Base-by-base conservation (phyloP, 2,797 vertebrate species). In the Sebastes vulpes region DNA sequence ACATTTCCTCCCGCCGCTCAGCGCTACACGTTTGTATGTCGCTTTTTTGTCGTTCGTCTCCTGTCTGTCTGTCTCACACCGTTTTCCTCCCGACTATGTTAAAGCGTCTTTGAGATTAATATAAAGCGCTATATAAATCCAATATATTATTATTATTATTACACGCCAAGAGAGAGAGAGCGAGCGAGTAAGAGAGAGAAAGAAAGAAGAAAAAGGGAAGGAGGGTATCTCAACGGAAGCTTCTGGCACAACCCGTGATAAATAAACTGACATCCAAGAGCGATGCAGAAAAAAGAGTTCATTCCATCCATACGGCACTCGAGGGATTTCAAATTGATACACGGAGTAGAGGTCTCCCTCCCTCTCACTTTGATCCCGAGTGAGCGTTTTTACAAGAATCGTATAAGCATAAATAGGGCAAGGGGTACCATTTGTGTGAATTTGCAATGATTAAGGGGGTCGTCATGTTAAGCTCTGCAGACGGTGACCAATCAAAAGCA, bases 401-500 rank as follows among this genome's bases (percentile, higher is more conserved):
- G 4, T 29, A 50, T 58, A 26, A 72, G 72, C 61, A 77, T 65
- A 73, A 82, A 86, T 38, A 68, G 58, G 77, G 31, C 70, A 78
- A 63, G 68, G 78, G 68, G 58, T 35, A 81, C 79, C 83, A 90
- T 88, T 73, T 90, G 87, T 75, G 78, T 18, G 16, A 68, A 79
- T 72, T 65, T 83, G 56, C 28, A 50, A 64, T 68, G 65, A 74
- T 83, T 79, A 6, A 76, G 72, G 65, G 72, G 83, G 81, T 88
- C 79, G 72, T 75, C 69, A 29, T 50, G 66, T 82, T 88, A 66
- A 89, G 79, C 73, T 64, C 53, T 59, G 58, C 76, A 68, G 79
- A 84, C 64, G 76, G 82, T 61, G 64, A 70, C 32, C 75, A 65
- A 86, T 90, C 69, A 82, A 83, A 90, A 87, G 69, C 67, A 88